Conservation (phyloP, 2,797 vertebrate genomes). For the Cuculus canorus region DNA sequence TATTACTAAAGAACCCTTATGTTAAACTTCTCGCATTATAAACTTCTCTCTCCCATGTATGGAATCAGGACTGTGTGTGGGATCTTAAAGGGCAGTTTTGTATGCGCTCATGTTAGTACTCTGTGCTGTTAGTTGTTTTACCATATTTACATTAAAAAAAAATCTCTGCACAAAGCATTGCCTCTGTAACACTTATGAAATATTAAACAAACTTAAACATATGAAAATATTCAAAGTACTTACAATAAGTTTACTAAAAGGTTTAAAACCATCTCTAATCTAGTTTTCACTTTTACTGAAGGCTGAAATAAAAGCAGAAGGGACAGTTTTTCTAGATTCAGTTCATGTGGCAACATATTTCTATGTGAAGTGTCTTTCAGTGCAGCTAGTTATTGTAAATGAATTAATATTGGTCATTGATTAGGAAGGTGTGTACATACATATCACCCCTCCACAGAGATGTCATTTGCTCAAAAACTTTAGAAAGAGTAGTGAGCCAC, state of each 20-base stretch:
- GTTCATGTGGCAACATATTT: conserved; percentile 38
- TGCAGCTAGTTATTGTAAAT: not conserved
- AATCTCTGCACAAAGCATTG: not conserved
- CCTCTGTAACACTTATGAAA: not conserved
- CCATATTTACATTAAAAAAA: not conserved
- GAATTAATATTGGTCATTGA: not conserved
- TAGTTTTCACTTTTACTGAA: not conserved
- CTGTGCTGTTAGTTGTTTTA: conserved; percentile 4
- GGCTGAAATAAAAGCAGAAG: conserved; percentile 37
- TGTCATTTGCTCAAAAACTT: not conserved
- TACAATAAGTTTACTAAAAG: not conserved
- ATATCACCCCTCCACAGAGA: not conserved
- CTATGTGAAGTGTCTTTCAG: not conserved
- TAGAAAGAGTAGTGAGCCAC: not conserved
- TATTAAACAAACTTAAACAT: not conserved
- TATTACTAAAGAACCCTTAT: not conserved
- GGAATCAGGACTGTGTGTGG: not conserved
- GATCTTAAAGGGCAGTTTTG: conserved; percentile 17
- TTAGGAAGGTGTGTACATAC: not conserved
- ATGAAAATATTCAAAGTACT: not conserved
- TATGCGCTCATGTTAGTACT: not conserved
- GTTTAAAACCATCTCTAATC: not conserved
- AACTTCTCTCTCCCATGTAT: not conserved
- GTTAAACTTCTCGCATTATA: conserved; percentile 3
- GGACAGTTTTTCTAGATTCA: conserved; percentile 10